phyloP scores from a whole-genome alignment of 53 echinoderm and acorn worm genomes.

The Paelopatides confundens region DNA sequence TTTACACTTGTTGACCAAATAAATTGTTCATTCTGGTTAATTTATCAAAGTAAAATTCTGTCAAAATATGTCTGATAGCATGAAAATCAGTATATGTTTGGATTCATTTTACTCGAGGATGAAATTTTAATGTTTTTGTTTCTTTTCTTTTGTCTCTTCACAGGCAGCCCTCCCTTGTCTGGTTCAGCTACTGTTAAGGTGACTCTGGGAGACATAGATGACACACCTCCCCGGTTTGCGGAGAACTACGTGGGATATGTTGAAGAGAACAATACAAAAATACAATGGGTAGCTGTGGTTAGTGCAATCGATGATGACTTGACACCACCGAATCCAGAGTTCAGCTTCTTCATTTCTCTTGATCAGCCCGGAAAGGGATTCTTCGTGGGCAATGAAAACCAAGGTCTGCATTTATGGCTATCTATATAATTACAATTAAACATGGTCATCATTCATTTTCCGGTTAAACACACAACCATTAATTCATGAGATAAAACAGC shows the following conservation, averaged over 20 bases:
- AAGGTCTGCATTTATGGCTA: constrained; percentile 10
- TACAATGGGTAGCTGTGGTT: constrained; percentile 57
- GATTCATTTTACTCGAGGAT: too few species aligned
- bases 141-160: too few species aligned
- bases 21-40: too few species aligned
- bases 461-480: too few species aligned
- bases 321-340: constrained; percentile 55
- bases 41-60: too few species aligned
- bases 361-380: not conserved
- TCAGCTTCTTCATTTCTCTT: constrained; percentile 46
- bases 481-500: too few species aligned
- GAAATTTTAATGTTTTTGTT: too few species aligned
- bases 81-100: too few species aligned
- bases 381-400: constrained; percentile 38
- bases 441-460: too few species aligned
- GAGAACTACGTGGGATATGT: constrained; percentile 72
- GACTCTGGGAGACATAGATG: constrained; percentile 75
- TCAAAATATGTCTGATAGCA: too few species aligned
- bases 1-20: too few species aligned
- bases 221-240: constrained; percentile 82
- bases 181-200: constrained; percentile 75
- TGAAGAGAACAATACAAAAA: constrained; percentile 49
- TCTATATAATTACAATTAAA: too few species aligned
- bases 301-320: constrained; percentile 77
- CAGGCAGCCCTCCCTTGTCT: constrained; percentile 78